phyloP scores from a whole-genome alignment of 2,113 vertebrate species.

The Eptesicus fuscus region DNA sequence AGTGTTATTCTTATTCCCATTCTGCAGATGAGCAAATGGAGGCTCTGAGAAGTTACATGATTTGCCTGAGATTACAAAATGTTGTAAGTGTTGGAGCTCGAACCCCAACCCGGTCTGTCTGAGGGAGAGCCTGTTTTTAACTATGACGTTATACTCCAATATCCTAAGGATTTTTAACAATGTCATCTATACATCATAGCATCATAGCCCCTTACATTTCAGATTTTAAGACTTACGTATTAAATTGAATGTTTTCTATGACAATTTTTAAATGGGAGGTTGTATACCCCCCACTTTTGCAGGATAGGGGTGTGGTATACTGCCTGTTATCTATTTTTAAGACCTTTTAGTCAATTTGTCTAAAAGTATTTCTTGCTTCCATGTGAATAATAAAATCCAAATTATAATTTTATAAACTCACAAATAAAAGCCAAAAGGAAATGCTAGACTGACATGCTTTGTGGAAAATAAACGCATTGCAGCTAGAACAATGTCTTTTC shows the following conservation, averaged over 20 bases:
- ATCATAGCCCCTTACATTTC: background rate
- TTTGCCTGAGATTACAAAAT: background rate
- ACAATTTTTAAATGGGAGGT: background rate
- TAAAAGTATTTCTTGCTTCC: background rate
- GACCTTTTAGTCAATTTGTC: background rate
- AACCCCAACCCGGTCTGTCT: background rate
- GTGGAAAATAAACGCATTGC: background rate
- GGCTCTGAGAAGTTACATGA: background rate
- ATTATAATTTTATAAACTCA: background rate
- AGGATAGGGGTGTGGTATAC: background rate
- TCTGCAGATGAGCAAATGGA: background rate
- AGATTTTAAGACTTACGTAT: background rate
- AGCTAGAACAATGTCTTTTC: background rate
- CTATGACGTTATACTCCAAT: background rate
- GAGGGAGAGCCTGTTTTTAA: background rate
- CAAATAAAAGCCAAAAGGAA: background rate
- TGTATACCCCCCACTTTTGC: background rate
- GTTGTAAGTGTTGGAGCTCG: background rate
- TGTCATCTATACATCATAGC: background rate
- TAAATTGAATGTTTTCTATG: background rate
- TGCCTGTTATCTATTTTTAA: background rate
- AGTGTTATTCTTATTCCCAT: background rate
- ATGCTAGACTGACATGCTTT: background rate
- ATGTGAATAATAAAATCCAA: background rate
- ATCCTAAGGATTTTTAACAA: background rate